Percentiles rank a stretch among this genome's conserved stretches.
These are phyloP conservation scores for Clarias fuscus DNA, from an alignment of 2,797 vertebrate species.

Conservation along the genomic window DNA sequence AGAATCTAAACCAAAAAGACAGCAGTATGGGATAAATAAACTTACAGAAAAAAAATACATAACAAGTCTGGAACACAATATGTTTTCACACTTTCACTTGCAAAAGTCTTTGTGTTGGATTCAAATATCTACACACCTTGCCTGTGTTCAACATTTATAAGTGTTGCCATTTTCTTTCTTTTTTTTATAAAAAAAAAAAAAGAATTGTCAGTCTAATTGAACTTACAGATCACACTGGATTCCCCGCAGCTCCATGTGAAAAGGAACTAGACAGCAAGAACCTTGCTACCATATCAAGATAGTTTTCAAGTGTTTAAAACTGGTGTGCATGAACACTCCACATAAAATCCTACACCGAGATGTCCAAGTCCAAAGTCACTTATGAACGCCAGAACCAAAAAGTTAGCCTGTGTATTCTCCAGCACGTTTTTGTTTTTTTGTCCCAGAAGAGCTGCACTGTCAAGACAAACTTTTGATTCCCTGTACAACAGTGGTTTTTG, in stretches of 20 bases:
- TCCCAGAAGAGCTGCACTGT: constrained; percentile 15
- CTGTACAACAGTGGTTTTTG: background rate
- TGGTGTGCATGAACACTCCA: constrained; percentile 32
- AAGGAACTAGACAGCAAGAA: constrained; percentile 28
- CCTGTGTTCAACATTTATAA: constrained; percentile 58
- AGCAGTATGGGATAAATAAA: constrained; percentile 46
- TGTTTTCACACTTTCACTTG: constrained; percentile 44
- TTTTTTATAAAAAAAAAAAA: constrained; percentile 35
- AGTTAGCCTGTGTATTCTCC: constrained; percentile 15
- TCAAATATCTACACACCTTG: constrained; percentile 68
- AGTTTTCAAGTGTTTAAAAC: constrained; percentile 51
- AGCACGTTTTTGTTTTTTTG: background rate
- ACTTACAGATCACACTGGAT: constrained; percentile 22
- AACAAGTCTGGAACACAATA: constrained; percentile 46
- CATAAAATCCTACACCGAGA: constrained; percentile 13
- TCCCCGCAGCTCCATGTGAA: constrained; percentile 31
- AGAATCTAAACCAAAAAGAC: constrained; percentile 39
- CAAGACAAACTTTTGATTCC: constrained; percentile 6
- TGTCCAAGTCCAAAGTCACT: constrained; percentile 29
- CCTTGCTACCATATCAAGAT: constrained; percentile 41
- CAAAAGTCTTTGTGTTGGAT: constrained; percentile 48
- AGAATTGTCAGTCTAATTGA: constrained; percentile 48
- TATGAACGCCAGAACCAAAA: constrained; percentile 13
- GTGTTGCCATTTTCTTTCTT: constrained; percentile 61
- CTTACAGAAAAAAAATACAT: constrained; percentile 24